phyloP scores from a whole-genome alignment of 1,140 invertebrate species.

The Camponotus floridanus region DNA sequence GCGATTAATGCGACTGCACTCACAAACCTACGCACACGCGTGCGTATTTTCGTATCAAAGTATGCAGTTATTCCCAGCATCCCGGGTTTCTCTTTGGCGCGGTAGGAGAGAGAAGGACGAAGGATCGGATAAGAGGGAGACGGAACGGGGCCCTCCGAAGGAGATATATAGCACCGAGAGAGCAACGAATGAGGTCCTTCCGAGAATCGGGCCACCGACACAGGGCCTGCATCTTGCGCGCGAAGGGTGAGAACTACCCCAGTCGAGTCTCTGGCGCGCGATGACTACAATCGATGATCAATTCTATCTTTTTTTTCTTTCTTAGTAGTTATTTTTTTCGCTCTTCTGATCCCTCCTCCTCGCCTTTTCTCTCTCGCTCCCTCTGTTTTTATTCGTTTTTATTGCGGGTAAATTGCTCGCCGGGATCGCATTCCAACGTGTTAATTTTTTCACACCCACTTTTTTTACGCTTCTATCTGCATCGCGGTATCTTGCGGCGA shows the following conservation, averaged over 20 bases:
- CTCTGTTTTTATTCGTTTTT: neutral
- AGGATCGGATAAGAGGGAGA: conserved; percentile 46
- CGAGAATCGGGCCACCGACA: conserved; percentile 86
- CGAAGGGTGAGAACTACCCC: conserved; percentile 83
- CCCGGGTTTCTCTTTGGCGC: conserved; percentile 68
- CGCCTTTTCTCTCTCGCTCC: neutral
- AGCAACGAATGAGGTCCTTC: conserved; percentile 86
- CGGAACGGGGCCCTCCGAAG: conserved; percentile 62
- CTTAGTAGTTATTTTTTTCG: conserved; percentile 8
- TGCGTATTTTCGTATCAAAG: conserved; percentile 52
- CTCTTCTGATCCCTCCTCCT: conserved; percentile 4
- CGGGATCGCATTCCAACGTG: conserved; percentile 65
- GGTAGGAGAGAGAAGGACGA: conserved; percentile 59
- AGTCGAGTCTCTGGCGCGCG: conserved; percentile 59
- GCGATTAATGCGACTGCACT: conserved; percentile 33
- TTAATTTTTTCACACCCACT: conserved; percentile 59
- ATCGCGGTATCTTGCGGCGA: neutral
- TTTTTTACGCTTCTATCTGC: conserved; percentile 27
- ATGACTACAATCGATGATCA: conserved; percentile 66
- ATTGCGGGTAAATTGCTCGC: conserved; percentile 55
- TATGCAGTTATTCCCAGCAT: conserved; percentile 77
- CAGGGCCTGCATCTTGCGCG: conserved; percentile 75
- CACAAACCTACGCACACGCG: neutral
- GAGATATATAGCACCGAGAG: conserved; percentile 74
- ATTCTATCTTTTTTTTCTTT: conserved; percentile 2